Base-by-base conservation (phyloP, 1,140 invertebrate genomes). In the Magallana angulata region DNA sequence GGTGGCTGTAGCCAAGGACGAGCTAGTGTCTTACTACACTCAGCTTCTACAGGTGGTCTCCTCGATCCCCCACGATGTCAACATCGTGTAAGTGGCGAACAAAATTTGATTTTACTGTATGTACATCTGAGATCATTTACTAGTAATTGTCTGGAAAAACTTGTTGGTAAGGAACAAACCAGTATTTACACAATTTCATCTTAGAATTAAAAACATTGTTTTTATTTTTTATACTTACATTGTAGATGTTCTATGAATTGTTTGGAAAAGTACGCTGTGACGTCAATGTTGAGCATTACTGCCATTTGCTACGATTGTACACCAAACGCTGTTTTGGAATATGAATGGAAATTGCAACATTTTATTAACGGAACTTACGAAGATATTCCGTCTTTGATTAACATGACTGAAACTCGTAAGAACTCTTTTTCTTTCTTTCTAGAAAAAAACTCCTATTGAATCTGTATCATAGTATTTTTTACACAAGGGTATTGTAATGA, bases 231-330 rank as follows among this genome's bases (percentile, higher is more conserved):
- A 14, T 64, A 18, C 62, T 64, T 64, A 64, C 36, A 24, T 57
- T 85, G 1, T 14, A 87, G 85, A 59, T 87, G 85, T 59, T 81
- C 48, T 6, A 56, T 87, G 18, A 87, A 87, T 57, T 87, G 85
- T 62, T 36, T 56, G 81, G 80, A 82, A 30, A 87, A 87, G 36
- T 36, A 82, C n/a, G 85, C 85, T 11, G 57, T 87, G 24, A 81
- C 76, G 2, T 82, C 76, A 16, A 57, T 18, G 18, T 59, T 87
- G 24, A 87, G 81, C 48, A 57, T 82, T 9, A 60, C 58, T 12
- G 85, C 80, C 18, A n/a, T 18, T 9, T 87, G 85, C 57, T 56
- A 87, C 12, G 57, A 59, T 12, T 84, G 82, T 62, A n/a, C 16
- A 36, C 56, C 57, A 30, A n/a, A 57, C 0, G 30, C 12, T 30